phyloP scores from a whole-genome alignment of 2,888 invertebrate species.

The Tipula helvola region DNA sequence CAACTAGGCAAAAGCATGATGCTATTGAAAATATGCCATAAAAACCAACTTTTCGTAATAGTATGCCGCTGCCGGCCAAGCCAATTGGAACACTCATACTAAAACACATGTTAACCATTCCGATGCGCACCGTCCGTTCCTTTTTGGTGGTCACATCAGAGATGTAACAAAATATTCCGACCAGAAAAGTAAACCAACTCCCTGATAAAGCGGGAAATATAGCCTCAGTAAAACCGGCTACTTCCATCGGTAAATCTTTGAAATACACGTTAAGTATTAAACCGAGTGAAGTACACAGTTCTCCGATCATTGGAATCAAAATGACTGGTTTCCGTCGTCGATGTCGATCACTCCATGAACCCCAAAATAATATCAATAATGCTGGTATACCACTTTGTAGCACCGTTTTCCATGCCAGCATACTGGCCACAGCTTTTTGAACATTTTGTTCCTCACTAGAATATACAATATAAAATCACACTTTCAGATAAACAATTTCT shows the following conservation, averaged over 20 bases:
- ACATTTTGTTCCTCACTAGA: slow-evolving; percentile 49
- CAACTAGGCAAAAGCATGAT: slow-evolving; percentile 57
- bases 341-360: slow-evolving; percentile 59
- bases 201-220: slow-evolving; percentile 71
- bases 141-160: slow-evolving; percentile 75
- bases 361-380: slow-evolving; percentile 65
- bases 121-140: slow-evolving; percentile 71
- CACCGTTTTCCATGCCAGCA: slow-evolving; percentile 77
- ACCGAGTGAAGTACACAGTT: slow-evolving; percentile 64
- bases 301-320: slow-evolving; percentile 68
- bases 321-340: slow-evolving; percentile 52
- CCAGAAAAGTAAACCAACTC: slow-evolving; percentile 82
- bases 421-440: slow-evolving; percentile 62
- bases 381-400: slow-evolving; percentile 74
- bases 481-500: slow-evolving; percentile 25
- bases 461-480: neutral
- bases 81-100: slow-evolving; percentile 82
- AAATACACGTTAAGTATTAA: slow-evolving; percentile 69
- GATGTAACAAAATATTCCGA: slow-evolving; percentile 82
- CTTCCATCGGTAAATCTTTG: slow-evolving; percentile 67
- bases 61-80: slow-evolving; percentile 73
- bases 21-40: slow-evolving; percentile 76
- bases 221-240: slow-evolving; percentile 67
- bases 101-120: slow-evolving; percentile 77
- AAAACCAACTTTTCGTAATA: slow-evolving; percentile 59